phyloP scores from a whole-genome alignment of 2,888 invertebrate species.

The Pseudolycoriella hygida region DNA sequence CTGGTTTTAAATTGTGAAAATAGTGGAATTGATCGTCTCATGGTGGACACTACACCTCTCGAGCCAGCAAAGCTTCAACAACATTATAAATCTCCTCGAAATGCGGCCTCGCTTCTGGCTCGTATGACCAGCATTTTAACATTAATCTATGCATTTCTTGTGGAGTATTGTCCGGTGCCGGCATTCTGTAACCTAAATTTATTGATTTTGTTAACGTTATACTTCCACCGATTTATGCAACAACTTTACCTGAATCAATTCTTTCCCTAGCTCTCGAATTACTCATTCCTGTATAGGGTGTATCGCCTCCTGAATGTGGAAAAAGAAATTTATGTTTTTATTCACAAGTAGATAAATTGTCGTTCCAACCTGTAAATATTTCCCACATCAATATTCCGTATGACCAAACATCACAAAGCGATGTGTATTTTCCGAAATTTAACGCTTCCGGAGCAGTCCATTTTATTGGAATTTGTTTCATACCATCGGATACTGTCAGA shows the following conservation, averaged over 20 bases:
- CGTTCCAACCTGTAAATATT: slow-evolving; percentile 41
- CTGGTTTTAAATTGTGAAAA: no score
- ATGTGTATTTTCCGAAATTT: slow-evolving; percentile 92
- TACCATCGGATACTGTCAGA: slow-evolving; percentile 68
- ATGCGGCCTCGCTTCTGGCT: slow-evolving; percentile 78
- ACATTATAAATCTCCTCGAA: slow-evolving; percentile 74
- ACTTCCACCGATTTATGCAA: not conserved
- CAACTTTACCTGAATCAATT: slow-evolving; percentile 64
- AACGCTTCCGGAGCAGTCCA: slow-evolving; percentile 97
- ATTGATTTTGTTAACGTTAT: slow-evolving; percentile 10
- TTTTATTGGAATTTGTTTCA: slow-evolving; percentile 97
- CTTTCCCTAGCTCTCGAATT: slow-evolving; percentile 87
- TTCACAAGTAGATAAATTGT: no score
- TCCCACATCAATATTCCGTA: slow-evolving; percentile 95
- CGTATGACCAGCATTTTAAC: slow-evolving; percentile 87
- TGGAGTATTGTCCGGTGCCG: slow-evolving; percentile 73
- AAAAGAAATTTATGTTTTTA: no score
- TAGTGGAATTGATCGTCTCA: no score
- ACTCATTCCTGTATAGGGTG: slow-evolving; percentile 85
- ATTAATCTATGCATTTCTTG: slow-evolving; percentile 81
- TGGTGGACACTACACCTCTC: not conserved
- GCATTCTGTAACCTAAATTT: slow-evolving; percentile 80
- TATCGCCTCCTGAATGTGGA: slow-evolving; percentile 57
- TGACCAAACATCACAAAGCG: slow-evolving; percentile 93
- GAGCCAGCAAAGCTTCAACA: slow-evolving; percentile 43